These are phyloP conservation scores for Lutjanus erythropterus DNA, from an alignment of 2,113 vertebrate species.

Conservation along the genomic window DNA sequence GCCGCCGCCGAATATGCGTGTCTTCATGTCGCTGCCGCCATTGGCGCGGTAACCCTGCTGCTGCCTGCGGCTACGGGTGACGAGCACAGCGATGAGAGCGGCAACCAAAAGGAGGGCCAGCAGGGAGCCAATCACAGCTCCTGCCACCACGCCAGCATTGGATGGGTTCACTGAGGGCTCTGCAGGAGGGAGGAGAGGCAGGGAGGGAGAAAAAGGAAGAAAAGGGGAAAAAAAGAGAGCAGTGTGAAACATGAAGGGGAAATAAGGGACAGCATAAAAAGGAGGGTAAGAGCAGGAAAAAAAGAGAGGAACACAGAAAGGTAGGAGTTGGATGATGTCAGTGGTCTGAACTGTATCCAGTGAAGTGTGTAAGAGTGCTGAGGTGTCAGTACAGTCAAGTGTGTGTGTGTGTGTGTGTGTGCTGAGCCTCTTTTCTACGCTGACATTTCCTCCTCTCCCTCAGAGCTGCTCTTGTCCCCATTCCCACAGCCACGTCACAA, in stretches of 20 bases:
- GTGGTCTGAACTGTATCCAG: slow-evolving; percentile 62
- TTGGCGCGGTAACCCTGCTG: slow-evolving; percentile 83
- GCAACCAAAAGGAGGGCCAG: slow-evolving; percentile 89
- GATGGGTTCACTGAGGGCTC: slow-evolving; percentile 84
- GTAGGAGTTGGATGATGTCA: slow-evolving; percentile 68
- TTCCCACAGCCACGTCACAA: slow-evolving; percentile 65
- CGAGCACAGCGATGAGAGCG: slow-evolving; percentile 82
- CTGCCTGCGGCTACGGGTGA: slow-evolving; percentile 85
- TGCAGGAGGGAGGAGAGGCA: slow-evolving; percentile 80
- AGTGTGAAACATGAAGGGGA: slow-evolving; percentile 41
- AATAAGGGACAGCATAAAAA: slow-evolving; percentile 40
- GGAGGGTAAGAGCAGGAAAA: slow-evolving; percentile 6
- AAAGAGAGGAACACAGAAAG: slow-evolving; percentile 33
- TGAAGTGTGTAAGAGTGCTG: slow-evolving; percentile 58
- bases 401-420: slow-evolving; percentile 15
- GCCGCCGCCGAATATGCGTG: slow-evolving; percentile 87
- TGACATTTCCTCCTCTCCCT: slow-evolving; percentile 73
- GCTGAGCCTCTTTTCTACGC: slow-evolving; percentile 42
- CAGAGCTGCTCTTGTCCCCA: slow-evolving; percentile 74
- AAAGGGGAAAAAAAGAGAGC: slow-evolving; percentile 37
- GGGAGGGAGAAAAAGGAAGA: slow-evolving; percentile 53
- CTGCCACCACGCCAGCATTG: slow-evolving; percentile 87
- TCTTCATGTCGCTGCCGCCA: slow-evolving; percentile 84
- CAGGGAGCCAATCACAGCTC: slow-evolving; percentile 89
- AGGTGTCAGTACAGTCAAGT: slow-evolving; percentile 58